Evolutionary conservation across 2,888 invertebrate species (phyloP).

Genomic region (Thereva nobilitata): DNA sequence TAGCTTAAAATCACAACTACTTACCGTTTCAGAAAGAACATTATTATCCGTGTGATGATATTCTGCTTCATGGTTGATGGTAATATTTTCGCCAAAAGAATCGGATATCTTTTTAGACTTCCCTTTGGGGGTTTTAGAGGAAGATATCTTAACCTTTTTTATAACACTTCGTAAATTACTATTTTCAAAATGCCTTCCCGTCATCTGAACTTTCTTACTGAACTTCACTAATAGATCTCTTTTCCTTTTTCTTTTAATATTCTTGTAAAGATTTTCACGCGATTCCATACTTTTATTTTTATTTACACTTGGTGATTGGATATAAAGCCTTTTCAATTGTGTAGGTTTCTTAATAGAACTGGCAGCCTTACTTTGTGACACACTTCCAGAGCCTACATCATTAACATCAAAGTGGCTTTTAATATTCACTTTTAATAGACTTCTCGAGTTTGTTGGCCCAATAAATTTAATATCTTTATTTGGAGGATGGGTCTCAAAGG

Average conservation of each 20-base stretch:
- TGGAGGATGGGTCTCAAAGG: slow-evolving; percentile 40
- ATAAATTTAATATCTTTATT: slow-evolving; percentile 36
- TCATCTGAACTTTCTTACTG: slow-evolving; percentile 39
- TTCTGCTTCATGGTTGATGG: slow-evolving; percentile 40
- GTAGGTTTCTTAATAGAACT: slow-evolving; percentile 6
- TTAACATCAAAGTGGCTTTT: slow-evolving; percentile 11
- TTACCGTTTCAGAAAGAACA: slow-evolving; percentile 23
- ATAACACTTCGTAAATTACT: slow-evolving; percentile 16
- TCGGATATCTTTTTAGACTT: slow-evolving; percentile 2
- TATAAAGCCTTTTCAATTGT: slow-evolving; percentile 31
- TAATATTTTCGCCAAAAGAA: slow-evolving; percentile 43
- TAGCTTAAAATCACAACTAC: background rate
- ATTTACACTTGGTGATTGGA: background rate
- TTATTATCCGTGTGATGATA: background rate
- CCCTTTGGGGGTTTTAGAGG: background rate
- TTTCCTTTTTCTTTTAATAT: slow-evolving; percentile 5
- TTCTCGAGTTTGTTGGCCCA: slow-evolving; percentile 40
- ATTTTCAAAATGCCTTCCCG: slow-evolving; percentile 7
- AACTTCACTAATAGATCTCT: slow-evolving; percentile 20
- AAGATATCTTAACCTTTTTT: slow-evolving; percentile 1
- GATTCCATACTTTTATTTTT: background rate
- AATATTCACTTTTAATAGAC: slow-evolving; percentile 41
- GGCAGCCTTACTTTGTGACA: slow-evolving; percentile 33
- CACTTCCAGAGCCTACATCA: slow-evolving; percentile 28
- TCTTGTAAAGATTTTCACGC: background rate